These are phyloP conservation scores for Drosophila kurseongensis DNA, from an alignment of 1,140 invertebrate genomes.

Conservation along the genomic window DNA sequence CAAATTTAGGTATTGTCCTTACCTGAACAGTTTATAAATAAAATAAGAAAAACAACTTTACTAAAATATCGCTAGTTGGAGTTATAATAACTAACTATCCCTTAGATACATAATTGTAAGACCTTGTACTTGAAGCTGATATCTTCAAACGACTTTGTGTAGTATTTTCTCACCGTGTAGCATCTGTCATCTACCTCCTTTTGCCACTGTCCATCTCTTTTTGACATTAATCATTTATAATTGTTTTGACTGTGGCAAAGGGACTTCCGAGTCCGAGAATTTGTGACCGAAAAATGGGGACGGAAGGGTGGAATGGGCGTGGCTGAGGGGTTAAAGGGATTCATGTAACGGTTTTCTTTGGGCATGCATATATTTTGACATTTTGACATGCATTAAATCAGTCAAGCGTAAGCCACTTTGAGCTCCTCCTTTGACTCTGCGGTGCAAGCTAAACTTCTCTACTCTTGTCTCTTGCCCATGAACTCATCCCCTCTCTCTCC, in stretches of 20 bases:
- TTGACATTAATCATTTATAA: constrained; percentile 80
- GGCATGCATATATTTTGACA: constrained; percentile 78
- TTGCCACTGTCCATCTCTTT: constrained; percentile 12
- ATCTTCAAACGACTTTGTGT: too few species aligned
- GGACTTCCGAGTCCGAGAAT: constrained; percentile 7
- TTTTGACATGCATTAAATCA: constrained; percentile 81
- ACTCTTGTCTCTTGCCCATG: constrained; percentile 3
- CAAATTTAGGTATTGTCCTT: too few species aligned
- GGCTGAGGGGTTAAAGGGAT: constrained; percentile 10
- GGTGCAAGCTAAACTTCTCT: constrained; percentile 10
- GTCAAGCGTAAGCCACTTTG: constrained; percentile 70
- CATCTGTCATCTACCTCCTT: neutral
- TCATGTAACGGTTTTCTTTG: constrained; percentile 56
- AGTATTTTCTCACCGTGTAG: constrained; percentile 1
- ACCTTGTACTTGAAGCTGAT: too few species aligned
- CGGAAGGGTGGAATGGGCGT: constrained; percentile 4
- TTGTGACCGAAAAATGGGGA: constrained; percentile 25
- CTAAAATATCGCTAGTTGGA: too few species aligned
- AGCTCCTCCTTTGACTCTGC: constrained; percentile 52
- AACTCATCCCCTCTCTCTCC: neutral
- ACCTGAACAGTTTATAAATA: too few species aligned
- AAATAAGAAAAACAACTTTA: too few species aligned
- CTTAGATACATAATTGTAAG: too few species aligned
- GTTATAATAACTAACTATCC: too few species aligned
- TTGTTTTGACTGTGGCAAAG: constrained; percentile 66